Base-by-base conservation (phyloP, 2,113 vertebrate species). In the Muntiacus muntjak region DNA sequence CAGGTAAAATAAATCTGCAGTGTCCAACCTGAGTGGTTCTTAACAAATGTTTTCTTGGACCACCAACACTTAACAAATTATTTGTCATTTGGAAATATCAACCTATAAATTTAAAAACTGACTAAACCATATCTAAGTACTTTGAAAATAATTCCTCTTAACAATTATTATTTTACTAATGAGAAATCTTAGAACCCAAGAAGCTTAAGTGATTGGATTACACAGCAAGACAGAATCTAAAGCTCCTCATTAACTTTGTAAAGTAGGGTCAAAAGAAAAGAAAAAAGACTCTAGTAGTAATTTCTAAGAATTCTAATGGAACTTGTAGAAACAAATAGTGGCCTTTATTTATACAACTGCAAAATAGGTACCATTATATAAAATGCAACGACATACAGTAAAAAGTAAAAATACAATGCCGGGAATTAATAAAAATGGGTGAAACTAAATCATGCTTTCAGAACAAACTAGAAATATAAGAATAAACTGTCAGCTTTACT, bases 201-300 rank as follows among this genome's bases (percentile, higher is more conserved):
- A 97, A 90, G 30, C 55, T 71, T 96, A 78, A 94, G 55, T 64
- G 55, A 95, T 58, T 64, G 81, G 82, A 93, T 96, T 91, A 93
- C 13, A 95, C 16, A 91, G 52, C 45, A 88, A 81, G 54, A 93
- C 4, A 79, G 62, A 91, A 43, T 74, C 30, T 89, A 89, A 88
- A 91, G 71, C 13, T 4, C 6, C 67, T 95, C 23, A 62, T 91
- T 95, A 97, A 93, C 52, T 79, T 55, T 64, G 17, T 85, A 26
- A 89, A 74, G 33, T 58, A 92, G 15, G 50, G 19, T 81, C 60
- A 79, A 94, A 87, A 89, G 50, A 87, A 76, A 79, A 74, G 13
- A 58, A 93, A 74, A 93, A 84, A 92, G 40, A 58, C 14, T 71
- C n/a, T 50, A 40, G 30, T 26, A 86, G 81, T 36, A 92, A 47